Evolutionary conservation across 1,140 invertebrate species (phyloP), one percentile per base, ranked within the genome.

Genomic region (Armadillidium nasatum): DNA sequence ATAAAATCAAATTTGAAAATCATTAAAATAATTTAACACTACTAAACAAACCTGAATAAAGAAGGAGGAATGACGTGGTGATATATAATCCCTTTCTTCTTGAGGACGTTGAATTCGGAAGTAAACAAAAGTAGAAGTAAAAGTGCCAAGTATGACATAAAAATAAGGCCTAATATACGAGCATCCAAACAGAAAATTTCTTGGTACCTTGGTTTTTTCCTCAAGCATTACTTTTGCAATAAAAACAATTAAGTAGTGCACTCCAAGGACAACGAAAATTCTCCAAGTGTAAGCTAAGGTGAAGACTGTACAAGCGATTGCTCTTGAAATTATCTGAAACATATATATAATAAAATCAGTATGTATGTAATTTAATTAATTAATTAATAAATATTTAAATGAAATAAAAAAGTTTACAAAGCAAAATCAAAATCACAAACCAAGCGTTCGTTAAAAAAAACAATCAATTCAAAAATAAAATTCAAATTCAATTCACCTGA

Each of bases 281-380:
- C 50, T 60, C 50, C 50, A 60, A 60, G 50, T 60, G 50, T 60
- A 60, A 13, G 50, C 50, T 7, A 60, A 19, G 19, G 50, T 60
- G 50, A 60, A 60, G 50, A 60, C 50, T 15, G 50, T 60, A 19
- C 50, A 60, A 60, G 50, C 50, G 50, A 60, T 60, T 19, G 50
- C 50, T 60, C 50, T 13, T 3, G 50, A 60, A 3, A 60, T 19
- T 15, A 60, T 60, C 50, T 60, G 50, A 33, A 33, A 33, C 6
- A 33, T 3, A 33, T 33, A 33, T 3, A 33, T 33, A 33, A n/a
- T n/a, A n/a, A n/a, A n/a, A n/a, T n/a, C n/a, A n/a, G n/a, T n/a
- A n/a, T n/a, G n/a, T n/a, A n/a, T n/a, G n/a, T n/a, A n/a, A 1
- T 6, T 1, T 3, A 33, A n/a, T n/a, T n/a, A 33, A 33, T 33